A percentile compares a stretch with the other conserved stretches of the same genome.
Evolutionary conservation across 2,888 invertebrate species (phyloP).

Genomic region (Uloborus plumipes): DNA sequence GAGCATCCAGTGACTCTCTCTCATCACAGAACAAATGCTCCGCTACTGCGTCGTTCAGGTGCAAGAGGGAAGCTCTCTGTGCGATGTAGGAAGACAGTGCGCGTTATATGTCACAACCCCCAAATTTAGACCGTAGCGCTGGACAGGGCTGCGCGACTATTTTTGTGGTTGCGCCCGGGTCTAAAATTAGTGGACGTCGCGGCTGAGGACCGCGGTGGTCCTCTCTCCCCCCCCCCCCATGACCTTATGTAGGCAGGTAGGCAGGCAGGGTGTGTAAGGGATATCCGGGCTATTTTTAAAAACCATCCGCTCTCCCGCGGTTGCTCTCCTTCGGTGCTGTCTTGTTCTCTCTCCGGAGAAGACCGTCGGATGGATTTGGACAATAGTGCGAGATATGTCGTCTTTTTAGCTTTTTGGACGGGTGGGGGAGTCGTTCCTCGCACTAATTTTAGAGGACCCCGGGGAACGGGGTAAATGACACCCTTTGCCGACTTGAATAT

Average conservation of each 20-base stretch:
- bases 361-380: slow-evolving; percentile 52
- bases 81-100: too few relatives aligned
- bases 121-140: slow-evolving; percentile 54
- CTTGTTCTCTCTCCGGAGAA: neutral
- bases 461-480: too few relatives aligned
- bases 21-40: too few relatives aligned
- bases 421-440: too few relatives aligned
- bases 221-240: slow-evolving; percentile 20
- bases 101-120: slow-evolving; percentile 23
- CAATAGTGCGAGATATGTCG: slow-evolving; percentile 25
- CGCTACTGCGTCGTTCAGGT: too few relatives aligned
- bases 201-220: slow-evolving; percentile 41
- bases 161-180: slow-evolving; percentile 28
- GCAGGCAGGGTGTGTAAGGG: slow-evolving; percentile 49
- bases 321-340: neutral
- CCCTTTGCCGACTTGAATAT: too few relatives aligned
- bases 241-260: slow-evolving; percentile 64
- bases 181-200: slow-evolving; percentile 62
- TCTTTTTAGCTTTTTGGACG: too few relatives aligned
- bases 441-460: too few relatives aligned
- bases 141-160: slow-evolving; percentile 44
- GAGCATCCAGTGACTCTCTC: too few relatives aligned
- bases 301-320: slow-evolving; percentile 32
- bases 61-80: too few relatives aligned
- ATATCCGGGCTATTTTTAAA: slow-evolving; percentile 59